Evolutionary conservation across 2,797 vertebrate genomes (phyloP).

Genomic region (Triplophysa yarkandensis): DNA sequence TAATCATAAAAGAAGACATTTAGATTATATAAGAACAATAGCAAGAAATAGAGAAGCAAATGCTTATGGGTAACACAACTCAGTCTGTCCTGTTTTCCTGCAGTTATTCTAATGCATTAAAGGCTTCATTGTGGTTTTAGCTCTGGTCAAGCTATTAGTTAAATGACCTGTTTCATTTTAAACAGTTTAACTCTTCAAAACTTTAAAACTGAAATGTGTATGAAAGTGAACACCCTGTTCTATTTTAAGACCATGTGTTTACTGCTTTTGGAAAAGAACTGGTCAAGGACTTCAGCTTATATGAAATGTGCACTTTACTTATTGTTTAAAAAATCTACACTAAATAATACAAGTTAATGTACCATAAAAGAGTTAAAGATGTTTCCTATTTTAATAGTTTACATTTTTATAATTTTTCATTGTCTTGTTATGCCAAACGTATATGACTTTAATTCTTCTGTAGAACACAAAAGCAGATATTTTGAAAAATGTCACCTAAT

Average conservation of each 20-base stretch:
- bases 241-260: conserved; percentile 26
- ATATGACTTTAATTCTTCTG: too few relatives aligned
- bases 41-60: neutral
- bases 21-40: neutral
- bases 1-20: too few relatives aligned
- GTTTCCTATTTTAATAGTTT: too few relatives aligned
- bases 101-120: neutral
- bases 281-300: neutral
- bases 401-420: too few relatives aligned
- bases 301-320: neutral
- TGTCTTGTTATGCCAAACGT: too few relatives aligned
- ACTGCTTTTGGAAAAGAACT: conserved; percentile 4
- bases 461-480: too few relatives aligned
- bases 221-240: conserved; percentile 47
- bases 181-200: conserved; percentile 7
- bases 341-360: neutral
- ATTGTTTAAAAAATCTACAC: neutral
- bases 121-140: neutral
- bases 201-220: conserved; percentile 21
- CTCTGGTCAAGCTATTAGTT: conserved; percentile 4
- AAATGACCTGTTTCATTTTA: conserved; percentile 15
- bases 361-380: too few relatives aligned
- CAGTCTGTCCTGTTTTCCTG: neutral
- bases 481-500: too few relatives aligned
- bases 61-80: neutral